A percentile compares a stretch with the other conserved stretches of the same genome.
These are phyloP conservation scores for Standfussiana lucernea DNA, from an alignment of 2,888 invertebrate genomes.

Conservation along the genomic window DNA sequence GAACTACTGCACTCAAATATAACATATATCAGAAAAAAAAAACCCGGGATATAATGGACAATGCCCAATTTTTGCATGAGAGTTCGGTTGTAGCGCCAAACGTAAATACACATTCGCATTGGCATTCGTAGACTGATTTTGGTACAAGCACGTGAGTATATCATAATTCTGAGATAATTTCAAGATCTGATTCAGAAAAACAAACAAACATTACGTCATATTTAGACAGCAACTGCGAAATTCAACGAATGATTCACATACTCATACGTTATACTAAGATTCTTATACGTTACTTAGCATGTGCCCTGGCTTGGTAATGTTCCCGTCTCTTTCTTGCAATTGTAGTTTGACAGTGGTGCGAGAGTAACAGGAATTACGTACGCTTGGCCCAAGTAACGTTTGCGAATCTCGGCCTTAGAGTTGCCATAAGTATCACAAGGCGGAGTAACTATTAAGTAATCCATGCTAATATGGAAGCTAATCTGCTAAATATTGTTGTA, in stretches of 20 bases:
- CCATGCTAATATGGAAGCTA: constrained; percentile 22
- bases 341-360: background rate
- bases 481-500: constrained; percentile 14
- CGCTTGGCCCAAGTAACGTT: background rate
- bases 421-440: background rate
- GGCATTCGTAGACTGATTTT: background rate
- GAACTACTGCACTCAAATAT: no score
- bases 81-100: background rate
- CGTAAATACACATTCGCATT: background rate
- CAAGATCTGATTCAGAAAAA: constrained; percentile 34
- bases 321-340: background rate
- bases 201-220: constrained; percentile 36
- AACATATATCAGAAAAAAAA: no score
- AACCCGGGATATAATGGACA: no score
- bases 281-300: background rate
- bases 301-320: background rate
- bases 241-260: constrained; percentile 26
- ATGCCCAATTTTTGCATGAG: no score
- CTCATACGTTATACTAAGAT: background rate
- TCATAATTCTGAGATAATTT: constrained; percentile 33
- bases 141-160: constrained; percentile 25
- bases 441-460: background rate
- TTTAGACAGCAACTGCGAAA: constrained; percentile 28
- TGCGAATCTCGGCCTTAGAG: background rate
- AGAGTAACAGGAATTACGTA: background rate